Evolutionary conservation across 2,888 invertebrate genomes (phyloP).

Genomic region (Drosophila stalkeri): DNA sequence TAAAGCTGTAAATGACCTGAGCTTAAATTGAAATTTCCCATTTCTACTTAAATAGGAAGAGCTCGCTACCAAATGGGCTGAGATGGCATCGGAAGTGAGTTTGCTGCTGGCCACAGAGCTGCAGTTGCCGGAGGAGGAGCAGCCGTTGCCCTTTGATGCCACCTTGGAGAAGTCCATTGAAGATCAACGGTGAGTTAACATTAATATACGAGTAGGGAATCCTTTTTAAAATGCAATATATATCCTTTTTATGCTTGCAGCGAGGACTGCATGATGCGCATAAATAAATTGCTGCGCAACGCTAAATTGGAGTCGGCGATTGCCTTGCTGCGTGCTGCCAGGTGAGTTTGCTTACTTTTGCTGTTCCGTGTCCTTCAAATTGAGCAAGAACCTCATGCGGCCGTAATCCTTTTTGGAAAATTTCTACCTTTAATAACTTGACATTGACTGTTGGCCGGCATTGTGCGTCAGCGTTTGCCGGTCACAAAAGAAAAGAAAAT

Average conservation of each 20-base stretch:
- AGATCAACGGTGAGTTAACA: slow-evolving; percentile 90
- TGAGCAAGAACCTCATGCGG: slow-evolving; percentile 52
- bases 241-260: slow-evolving; percentile 86
- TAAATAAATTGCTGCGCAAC: slow-evolving; percentile 91
- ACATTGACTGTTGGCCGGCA: slow-evolving; percentile 70
- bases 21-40: background rate
- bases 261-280: slow-evolving; percentile 93
- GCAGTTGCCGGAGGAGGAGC: slow-evolving; percentile 84
- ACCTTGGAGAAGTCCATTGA: slow-evolving; percentile 93
- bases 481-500: slow-evolving; percentile 70
- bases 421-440: slow-evolving; percentile 71
- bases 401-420: slow-evolving; percentile 64
- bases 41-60: slow-evolving; percentile 69
- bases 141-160: slow-evolving; percentile 93
- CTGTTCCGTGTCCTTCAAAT: slow-evolving; percentile 32
- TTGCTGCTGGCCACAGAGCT: slow-evolving; percentile 87
- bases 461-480: slow-evolving; percentile 28
- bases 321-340: slow-evolving; percentile 92
- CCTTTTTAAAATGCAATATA: slow-evolving; percentile 11
- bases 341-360: slow-evolving; percentile 85
- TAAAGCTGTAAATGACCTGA: background rate
- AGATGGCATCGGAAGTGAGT: slow-evolving; percentile 88
- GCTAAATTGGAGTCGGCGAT: slow-evolving; percentile 91
- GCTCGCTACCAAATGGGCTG: slow-evolving; percentile 88
- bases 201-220: background rate